These are phyloP conservation scores for Sebastes schlegelii DNA, from an alignment of 2,113 vertebrate species.

Conservation along the genomic window DNA sequence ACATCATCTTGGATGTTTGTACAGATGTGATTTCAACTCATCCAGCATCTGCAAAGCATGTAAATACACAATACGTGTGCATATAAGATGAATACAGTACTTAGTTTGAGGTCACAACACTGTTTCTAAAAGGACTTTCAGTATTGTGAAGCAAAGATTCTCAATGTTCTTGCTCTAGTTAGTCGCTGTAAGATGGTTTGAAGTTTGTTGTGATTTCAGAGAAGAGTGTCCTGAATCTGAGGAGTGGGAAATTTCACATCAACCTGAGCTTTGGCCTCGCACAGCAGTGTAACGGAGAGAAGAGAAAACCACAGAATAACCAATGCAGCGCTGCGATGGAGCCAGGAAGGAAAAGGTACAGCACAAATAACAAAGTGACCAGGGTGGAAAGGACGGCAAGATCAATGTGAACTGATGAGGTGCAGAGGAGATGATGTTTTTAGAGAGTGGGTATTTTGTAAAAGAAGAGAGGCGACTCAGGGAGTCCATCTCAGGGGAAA, in stretches of 20 bases:
- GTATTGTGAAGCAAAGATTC: background rate
- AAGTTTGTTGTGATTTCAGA: conserved; percentile 50
- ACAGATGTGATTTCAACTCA: background rate
- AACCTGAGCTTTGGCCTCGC: conserved; percentile 61
- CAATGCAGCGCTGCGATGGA: background rate
- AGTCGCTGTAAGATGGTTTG: background rate
- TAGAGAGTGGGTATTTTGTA: background rate
- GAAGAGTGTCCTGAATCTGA: conserved; percentile 39
- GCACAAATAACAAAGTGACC: background rate
- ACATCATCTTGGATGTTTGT: conserved; percentile 25
- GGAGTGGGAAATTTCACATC: conserved; percentile 80
- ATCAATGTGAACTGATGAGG: background rate
- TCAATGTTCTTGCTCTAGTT: conserved; percentile 8
- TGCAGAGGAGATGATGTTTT: background rate
- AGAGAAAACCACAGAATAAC: conserved; percentile 35
- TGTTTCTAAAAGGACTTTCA: conserved; percentile 5
- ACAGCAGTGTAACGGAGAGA: conserved; percentile 50
- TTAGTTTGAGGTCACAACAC: background rate
- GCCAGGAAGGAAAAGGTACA: background rate
- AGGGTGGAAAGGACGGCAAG: background rate
- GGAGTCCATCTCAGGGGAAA: conserved; percentile 20
- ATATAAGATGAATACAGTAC: background rate
- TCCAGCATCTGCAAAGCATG: background rate
- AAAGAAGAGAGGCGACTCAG: background rate
- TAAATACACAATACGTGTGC: background rate